These are phyloP conservation scores for Trinorchestia longiramus DNA, from an alignment of 1,140 invertebrate genomes.

Conservation along the genomic window DNA sequence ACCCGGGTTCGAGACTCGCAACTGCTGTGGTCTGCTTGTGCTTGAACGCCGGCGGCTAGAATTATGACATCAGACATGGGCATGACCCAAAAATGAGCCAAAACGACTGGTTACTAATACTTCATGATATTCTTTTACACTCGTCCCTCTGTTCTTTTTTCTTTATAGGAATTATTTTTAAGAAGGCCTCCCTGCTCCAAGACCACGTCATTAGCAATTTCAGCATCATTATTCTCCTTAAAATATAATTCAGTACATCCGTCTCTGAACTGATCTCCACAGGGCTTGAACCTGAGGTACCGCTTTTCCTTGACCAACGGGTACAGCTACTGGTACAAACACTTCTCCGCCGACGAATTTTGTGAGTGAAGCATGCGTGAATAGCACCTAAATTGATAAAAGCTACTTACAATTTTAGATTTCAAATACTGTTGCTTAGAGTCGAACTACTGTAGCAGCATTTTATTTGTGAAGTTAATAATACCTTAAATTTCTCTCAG, in stretches of 20 bases:
- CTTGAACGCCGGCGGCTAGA: too few relatives aligned
- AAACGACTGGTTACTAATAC: too few relatives aligned
- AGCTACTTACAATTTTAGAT: not conserved
- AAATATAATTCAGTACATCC: slow-evolving; percentile 53
- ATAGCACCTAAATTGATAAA: not conserved
- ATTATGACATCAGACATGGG: too few relatives aligned
- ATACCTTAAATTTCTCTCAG: not conserved
- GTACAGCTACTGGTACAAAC: slow-evolving; percentile 83
- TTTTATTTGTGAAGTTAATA: too few relatives aligned
- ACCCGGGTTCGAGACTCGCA: too few relatives aligned
- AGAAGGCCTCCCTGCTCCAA: too few relatives aligned
- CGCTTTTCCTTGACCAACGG: slow-evolving; percentile 86
- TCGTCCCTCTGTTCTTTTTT: too few relatives aligned
- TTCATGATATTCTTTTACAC: too few relatives aligned
- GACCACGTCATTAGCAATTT: not conserved
- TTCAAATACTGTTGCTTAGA: not conserved
- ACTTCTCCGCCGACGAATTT: slow-evolving; percentile 93
- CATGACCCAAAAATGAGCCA: too few relatives aligned
- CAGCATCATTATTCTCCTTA: not conserved
- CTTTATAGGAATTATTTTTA: too few relatives aligned
- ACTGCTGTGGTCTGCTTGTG: too few relatives aligned
- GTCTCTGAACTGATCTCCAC: slow-evolving; percentile 65
- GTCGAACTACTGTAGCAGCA: not conserved
- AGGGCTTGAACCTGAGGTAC: slow-evolving; percentile 80
- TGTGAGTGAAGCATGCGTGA: slow-evolving; percentile 76